Conservation (phyloP, 2,797 vertebrate species). For the Coracias cyanogaster region DNA sequence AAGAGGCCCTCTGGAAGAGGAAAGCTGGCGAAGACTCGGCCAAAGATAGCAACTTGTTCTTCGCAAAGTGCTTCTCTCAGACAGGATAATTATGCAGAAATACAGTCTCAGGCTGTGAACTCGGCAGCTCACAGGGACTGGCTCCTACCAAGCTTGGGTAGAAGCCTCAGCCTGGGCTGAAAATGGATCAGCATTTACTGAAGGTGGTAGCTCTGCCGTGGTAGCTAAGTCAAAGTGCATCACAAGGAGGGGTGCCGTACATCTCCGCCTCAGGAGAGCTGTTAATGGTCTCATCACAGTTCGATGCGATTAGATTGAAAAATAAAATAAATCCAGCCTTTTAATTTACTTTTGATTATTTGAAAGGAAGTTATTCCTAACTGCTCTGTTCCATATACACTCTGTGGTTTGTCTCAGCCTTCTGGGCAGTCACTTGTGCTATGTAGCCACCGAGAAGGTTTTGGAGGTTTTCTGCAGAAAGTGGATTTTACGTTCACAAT, state of each 20-base stretch:
- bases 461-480: neutral
- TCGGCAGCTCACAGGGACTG: neutral
- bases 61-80: neutral
- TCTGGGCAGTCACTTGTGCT: neutral
- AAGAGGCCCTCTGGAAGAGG: neutral
- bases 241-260: neutral
- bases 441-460: neutral
- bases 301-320: neutral
- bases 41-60: conserved; percentile 43
- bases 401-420: neutral
- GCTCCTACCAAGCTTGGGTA: neutral
- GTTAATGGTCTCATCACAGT: neutral
- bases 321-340: neutral
- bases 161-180: neutral
- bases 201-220: neutral
- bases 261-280: neutral
- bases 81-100: conserved; percentile 44
- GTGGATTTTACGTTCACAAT: neutral
- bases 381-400: neutral
- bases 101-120: conserved; percentile 23
- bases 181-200: neutral
- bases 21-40: neutral
- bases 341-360: neutral
- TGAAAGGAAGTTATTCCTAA: neutral
- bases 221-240: neutral